Evolutionary conservation across 2,113 vertebrate species (phyloP), one percentile per base, ranked within the genome.

Genomic region (Balaeniceps rex): DNA sequence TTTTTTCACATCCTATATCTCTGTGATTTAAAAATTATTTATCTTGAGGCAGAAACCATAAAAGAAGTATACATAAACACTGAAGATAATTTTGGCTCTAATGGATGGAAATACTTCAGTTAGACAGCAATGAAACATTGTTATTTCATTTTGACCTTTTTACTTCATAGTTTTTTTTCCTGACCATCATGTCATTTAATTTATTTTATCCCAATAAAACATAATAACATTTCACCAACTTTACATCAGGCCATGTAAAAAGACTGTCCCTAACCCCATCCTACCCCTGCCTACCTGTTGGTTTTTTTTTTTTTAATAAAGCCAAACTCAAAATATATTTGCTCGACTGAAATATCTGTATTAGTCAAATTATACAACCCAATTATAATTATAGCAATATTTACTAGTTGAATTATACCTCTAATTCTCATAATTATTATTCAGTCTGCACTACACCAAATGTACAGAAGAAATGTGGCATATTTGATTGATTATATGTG

Each of bases 201-300:
- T 83, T 87, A 38, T 57, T 79, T 92, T 64, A 66, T 58, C 7
- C 4, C n/a, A 66, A 44, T 38, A 81, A 61, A 84, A 17, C 9
- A 36, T 34, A 34, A n/a, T 23, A 34, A 19, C 8, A 74, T 82
- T 90, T 79, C 8, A 85, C 14, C 9, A 49, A 2, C 68, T 88
- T 85, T 90, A 40, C n/a, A 51, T 76, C 4, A 68, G 14, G 8
- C 4, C 3, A 2, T 26, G 18, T 54, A 40, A 85, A 91, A 90
- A 78, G 5, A 3, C 12, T 44, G 19, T 49, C 19, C 11, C 4
- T 74, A 15, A 55, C 8, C 11, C 8, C 15, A 69, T 78, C 34
- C 4, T 94, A 23, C 13, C 6, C 4, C 17, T 49, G 5, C 5
- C 4, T 76, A 14, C 51, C 9, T 65, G 3, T 2, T 0, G 49